These are phyloP conservation scores for Tiaroga cobitis DNA, from an alignment of 2,797 vertebrate genomes.

Conservation along the genomic window DNA sequence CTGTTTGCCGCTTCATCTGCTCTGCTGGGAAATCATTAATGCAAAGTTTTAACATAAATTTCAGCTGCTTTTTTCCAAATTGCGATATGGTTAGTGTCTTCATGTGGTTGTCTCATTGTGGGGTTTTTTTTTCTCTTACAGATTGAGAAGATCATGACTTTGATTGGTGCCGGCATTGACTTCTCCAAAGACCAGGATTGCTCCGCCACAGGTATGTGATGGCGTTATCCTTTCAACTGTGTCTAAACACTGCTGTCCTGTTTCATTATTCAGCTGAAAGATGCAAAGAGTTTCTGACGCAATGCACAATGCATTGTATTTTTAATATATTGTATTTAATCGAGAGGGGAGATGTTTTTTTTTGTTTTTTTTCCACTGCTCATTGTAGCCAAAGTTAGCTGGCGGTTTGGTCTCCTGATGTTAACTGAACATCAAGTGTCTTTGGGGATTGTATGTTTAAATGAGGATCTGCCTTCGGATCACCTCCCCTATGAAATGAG, in stretches of 20 bases:
- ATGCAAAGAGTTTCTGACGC: neutral
- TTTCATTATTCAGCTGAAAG: neutral
- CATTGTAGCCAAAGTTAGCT: neutral
- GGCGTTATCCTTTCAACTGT: neutral
- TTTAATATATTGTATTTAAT: no score
- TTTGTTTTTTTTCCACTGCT: no score
- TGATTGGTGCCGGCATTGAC: conserved; percentile 96
- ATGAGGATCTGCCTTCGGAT: neutral
- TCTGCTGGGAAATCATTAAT: conserved; percentile 16
- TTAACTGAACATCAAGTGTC: neutral
- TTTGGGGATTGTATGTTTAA: neutral
- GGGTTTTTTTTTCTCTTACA: conserved; percentile 69
- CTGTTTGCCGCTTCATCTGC: neutral
- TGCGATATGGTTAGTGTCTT: conserved; percentile 52
- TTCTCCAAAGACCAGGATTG: conserved; percentile 94
- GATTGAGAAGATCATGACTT: conserved; percentile 99
- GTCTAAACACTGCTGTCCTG: neutral
- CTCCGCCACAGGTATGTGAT: conserved; percentile 85
- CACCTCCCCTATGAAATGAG: neutral
- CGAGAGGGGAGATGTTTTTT: no score
- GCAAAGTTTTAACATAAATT: neutral
- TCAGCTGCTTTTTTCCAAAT: conserved; percentile 26
- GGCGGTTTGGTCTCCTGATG: neutral
- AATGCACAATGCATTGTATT: neutral
- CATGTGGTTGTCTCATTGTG: neutral